These are phyloP conservation scores for Heteropelma amictum DNA, from an alignment of 2,888 invertebrate species.

Conservation along the genomic window DNA sequence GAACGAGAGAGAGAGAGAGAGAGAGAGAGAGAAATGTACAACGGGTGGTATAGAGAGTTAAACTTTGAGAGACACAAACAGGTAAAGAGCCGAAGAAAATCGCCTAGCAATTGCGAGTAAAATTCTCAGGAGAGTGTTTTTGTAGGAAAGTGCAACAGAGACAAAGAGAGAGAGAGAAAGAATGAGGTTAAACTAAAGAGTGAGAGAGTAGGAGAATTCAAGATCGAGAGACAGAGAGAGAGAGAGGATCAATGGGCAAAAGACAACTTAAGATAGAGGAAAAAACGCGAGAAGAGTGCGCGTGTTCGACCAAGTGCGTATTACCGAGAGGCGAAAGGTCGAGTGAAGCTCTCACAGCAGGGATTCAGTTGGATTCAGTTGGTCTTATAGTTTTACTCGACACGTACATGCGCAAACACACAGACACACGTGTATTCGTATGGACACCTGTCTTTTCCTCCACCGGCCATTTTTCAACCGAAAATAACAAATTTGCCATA, in stretches of 20 bases:
- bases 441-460: conserved; percentile 41
- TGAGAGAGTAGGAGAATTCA: not conserved
- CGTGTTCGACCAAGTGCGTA: conserved; percentile 49
- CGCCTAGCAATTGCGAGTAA: conserved; percentile 45
- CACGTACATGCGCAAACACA: conserved; percentile 4
- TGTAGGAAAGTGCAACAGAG: not conserved
- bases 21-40: not conserved
- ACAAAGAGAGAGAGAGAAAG: not conserved
- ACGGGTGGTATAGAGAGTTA: not conserved
- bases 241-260: not conserved
- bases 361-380: conserved; percentile 27
- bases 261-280: conserved; percentile 8
- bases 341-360: conserved; percentile 47
- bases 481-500: too few relatives aligned
- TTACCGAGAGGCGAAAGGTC: conserved; percentile 53
- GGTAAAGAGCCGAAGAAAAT: conserved; percentile 44
- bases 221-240: not conserved
- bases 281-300: conserved; percentile 35
- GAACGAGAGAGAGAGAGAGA: not conserved
- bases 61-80: conserved; percentile 33
- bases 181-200: not conserved
- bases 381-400: not conserved
- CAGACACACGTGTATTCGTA: not conserved
- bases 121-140: conserved; percentile 25
- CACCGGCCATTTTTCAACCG: not conserved